phyloP scores from a whole-genome alignment of 2,797 vertebrate genomes.

The Cyprinella venusta region DNA sequence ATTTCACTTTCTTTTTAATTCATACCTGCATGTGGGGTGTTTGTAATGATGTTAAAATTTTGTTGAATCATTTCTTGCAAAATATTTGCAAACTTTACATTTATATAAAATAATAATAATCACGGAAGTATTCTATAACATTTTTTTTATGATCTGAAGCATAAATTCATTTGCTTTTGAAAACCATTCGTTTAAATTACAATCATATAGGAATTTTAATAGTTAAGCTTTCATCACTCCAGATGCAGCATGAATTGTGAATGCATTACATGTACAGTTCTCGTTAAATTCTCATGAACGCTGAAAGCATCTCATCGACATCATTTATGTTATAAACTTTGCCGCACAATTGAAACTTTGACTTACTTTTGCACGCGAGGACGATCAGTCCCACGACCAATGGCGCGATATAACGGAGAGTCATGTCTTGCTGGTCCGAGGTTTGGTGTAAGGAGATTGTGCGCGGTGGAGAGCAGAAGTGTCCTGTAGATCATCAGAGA shows the following conservation, averaged over 20 bases:
- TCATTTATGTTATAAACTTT: slow-evolving; percentile 3
- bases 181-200: background rate
- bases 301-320: background rate
- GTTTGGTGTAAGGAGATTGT: background rate
- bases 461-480: background rate
- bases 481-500: slow-evolving; percentile 19
- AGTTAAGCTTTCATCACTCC: background rate
- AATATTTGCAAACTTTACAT: background rate
- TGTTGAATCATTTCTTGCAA: background rate
- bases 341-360: slow-evolving; percentile 1
- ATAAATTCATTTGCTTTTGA: background rate
- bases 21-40: background rate
- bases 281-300: background rate
- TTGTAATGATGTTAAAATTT: background rate
- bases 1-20: background rate
- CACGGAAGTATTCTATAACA: background rate
- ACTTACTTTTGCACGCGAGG: slow-evolving; percentile 44
- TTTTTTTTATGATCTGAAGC: background rate
- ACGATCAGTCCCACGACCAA: slow-evolving; percentile 37
- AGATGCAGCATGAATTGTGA: background rate
- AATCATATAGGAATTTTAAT: background rate
- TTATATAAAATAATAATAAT: background rate
- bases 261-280: background rate
- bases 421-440: slow-evolving; percentile 33
- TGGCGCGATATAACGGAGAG: slow-evolving; percentile 16